Conservation (phyloP, 1,140 invertebrate genomes). For the Paralvinella palmiformis region DNA sequence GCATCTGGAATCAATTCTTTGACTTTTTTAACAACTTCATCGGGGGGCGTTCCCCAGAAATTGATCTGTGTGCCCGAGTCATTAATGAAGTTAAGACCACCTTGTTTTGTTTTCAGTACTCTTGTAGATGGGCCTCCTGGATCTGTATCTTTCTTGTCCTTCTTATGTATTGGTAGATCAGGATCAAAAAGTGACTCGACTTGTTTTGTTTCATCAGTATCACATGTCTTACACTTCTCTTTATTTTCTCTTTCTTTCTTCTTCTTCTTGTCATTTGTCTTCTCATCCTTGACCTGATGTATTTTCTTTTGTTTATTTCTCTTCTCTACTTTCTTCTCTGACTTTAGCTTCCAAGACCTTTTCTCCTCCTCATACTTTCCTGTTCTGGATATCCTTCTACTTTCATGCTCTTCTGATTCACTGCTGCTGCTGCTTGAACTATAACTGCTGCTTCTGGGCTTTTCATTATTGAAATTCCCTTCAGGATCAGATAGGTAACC, state of each 20-base stretch:
- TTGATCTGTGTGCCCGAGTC: constrained; percentile 19
- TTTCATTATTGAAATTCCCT: neutral
- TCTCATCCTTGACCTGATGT: neutral
- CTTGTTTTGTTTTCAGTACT: neutral
- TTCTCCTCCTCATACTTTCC: no score
- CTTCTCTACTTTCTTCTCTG: neutral
- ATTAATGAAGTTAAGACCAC: constrained; percentile 14
- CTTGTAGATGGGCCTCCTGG: neutral
- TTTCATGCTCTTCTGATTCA: neutral
- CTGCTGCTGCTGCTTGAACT: neutral
- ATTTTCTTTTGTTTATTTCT: neutral
- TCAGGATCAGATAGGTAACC: neutral
- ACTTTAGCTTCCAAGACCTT: no score
- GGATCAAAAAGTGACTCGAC: no score
- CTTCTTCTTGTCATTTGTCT: neutral
- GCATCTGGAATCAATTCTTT: neutral
- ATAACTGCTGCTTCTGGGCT: neutral
- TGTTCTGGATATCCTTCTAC: neutral
- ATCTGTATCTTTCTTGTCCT: neutral
- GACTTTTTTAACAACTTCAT: constrained; percentile 9
- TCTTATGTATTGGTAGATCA: no score
- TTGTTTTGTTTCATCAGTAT: no score
- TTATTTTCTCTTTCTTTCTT: neutral
- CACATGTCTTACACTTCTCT: no score
- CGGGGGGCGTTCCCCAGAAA: constrained; percentile 10